phyloP scores from a whole-genome alignment of 2,113 vertebrate species.

The Microcebus griseorufus region DNA sequence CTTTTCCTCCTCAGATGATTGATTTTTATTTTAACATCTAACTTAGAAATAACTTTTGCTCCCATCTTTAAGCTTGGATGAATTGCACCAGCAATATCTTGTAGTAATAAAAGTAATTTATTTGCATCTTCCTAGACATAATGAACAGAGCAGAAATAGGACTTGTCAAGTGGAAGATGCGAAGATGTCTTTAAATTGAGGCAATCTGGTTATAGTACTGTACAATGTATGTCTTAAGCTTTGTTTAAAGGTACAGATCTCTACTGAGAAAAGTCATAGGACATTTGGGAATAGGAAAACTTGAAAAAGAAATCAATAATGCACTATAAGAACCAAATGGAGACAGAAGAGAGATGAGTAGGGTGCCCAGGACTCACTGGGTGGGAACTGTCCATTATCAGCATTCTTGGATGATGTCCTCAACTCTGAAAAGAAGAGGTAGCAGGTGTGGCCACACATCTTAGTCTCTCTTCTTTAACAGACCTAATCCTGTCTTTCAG shows the following conservation, averaged over 20 bases:
- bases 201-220: neutral
- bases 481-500: neutral
- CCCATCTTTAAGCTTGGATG: neutral
- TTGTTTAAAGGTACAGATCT: neutral
- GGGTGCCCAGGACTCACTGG: neutral
- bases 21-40: neutral
- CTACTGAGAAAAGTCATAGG: neutral
- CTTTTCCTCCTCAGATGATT: neutral
- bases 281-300: neutral
- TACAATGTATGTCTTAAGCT: neutral
- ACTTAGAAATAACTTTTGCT: neutral
- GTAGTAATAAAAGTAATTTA: neutral
- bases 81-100: neutral
- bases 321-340: neutral
- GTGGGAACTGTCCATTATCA: neutral
- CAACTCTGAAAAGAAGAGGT: neutral
- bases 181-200: neutral
- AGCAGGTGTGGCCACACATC: neutral
- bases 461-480: neutral
- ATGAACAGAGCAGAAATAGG: neutral
- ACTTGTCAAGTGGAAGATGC: neutral
- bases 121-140: neutral
- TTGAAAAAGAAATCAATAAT: neutral
- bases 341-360: neutral
- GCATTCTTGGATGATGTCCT: neutral